Conservation (phyloP, 2,113 vertebrate species). For the Pseudopipra pipra region DNA sequence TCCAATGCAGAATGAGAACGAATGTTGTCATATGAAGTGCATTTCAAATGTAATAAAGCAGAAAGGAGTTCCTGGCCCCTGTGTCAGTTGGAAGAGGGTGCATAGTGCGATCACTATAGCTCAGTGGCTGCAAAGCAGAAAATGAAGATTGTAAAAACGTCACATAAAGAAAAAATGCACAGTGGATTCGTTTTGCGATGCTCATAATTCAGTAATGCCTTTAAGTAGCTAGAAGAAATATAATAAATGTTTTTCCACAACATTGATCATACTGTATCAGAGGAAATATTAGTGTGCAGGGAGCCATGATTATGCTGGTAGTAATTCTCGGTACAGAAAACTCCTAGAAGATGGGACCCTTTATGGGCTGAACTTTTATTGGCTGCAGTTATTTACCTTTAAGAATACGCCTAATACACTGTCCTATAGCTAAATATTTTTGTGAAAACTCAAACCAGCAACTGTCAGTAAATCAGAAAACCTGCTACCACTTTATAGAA, state of each 20-base stretch:
- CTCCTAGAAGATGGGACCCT: slow-evolving; percentile 79
- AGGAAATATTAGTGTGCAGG: slow-evolving; percentile 92
- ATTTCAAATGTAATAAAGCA: slow-evolving; percentile 75
- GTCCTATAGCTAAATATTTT: slow-evolving; percentile 78
- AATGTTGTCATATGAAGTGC: slow-evolving; percentile 74
- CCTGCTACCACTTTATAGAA: slow-evolving; percentile 49
- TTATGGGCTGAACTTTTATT: slow-evolving; percentile 83
- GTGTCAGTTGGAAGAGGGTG: slow-evolving; percentile 86
- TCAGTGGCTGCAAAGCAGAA: slow-evolving; percentile 95
- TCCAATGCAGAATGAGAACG: slow-evolving; percentile 64
- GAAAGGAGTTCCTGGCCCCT: slow-evolving; percentile 81
- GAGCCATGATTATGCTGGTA: slow-evolving; percentile 83
- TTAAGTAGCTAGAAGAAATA: slow-evolving; percentile 98
- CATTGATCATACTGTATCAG: slow-evolving; percentile 92
- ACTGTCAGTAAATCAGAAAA: slow-evolving; percentile 71
- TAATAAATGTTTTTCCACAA: slow-evolving; percentile 95
- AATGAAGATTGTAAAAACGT: slow-evolving; percentile 99
- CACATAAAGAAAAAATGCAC: slow-evolving; percentile 95
- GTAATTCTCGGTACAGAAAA: slow-evolving; percentile 82
- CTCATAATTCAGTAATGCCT: slow-evolving; percentile 95
- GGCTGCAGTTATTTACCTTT: slow-evolving; percentile 82
- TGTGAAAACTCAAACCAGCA: slow-evolving; percentile 72
- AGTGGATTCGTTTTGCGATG: slow-evolving; percentile 87
- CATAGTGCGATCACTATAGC: slow-evolving; percentile 84
- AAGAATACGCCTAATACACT: slow-evolving; percentile 78